These are phyloP conservation scores for Meiosimyza platycephala DNA, from an alignment of 2,888 invertebrate species.

Conservation along the genomic window DNA sequence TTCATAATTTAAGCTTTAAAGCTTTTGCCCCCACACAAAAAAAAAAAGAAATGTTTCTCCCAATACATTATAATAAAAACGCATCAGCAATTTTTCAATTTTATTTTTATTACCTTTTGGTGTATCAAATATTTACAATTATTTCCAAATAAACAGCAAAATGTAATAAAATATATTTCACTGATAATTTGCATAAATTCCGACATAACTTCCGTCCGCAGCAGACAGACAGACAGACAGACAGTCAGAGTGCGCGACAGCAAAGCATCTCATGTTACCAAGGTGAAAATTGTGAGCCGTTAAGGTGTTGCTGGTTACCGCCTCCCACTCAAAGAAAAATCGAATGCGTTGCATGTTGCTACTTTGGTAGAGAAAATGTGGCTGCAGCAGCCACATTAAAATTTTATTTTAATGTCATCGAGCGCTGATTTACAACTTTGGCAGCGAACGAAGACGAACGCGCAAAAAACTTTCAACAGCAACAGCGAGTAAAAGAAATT, in stretches of 20 bases:
- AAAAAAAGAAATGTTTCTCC: too few relatives aligned
- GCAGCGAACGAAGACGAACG: not conserved
- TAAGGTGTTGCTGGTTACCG: constrained; percentile 8
- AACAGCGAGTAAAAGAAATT: not conserved
- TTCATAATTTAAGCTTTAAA: too few relatives aligned
- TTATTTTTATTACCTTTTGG: constrained; percentile 63
- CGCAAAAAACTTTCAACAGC: constrained; percentile 23
- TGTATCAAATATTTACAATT: constrained; percentile 65
- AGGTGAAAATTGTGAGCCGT: constrained; percentile 58
- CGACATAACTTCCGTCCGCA: constrained; percentile 14
- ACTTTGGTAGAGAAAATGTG: not conserved
- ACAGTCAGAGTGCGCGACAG: constrained; percentile 6
- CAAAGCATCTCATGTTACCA: constrained; percentile 52
- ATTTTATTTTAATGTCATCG: constrained; percentile 66
- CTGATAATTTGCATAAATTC: constrained; percentile 34
- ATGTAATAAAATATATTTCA: constrained; percentile 34
- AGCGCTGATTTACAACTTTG: constrained; percentile 62
- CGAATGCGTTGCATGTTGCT: constrained; percentile 31
- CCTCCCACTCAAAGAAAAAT: not conserved
- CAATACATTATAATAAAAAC: constrained; percentile 19
- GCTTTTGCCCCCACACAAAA: too few relatives aligned
- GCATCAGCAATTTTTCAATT: constrained; percentile 46
- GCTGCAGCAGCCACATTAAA: constrained; percentile 54
- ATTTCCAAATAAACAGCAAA: constrained; percentile 49
- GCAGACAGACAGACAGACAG: not conserved